Conservation (phyloP, 2,113 vertebrate genomes). For the Phalacrocorax pelagicus region DNA sequence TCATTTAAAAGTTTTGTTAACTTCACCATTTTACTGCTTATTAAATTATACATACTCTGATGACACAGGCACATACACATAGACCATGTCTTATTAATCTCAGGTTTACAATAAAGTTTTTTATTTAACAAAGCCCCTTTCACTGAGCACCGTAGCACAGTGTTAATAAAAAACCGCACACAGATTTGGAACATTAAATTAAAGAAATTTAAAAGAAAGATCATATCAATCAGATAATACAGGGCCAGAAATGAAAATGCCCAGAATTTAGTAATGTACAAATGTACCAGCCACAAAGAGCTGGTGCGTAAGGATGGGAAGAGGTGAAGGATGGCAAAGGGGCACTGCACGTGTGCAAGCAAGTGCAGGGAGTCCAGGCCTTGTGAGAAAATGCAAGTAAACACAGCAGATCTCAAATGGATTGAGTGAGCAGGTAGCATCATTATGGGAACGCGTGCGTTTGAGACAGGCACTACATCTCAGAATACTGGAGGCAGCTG, state of each 20-base stretch:
- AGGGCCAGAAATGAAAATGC: neutral
- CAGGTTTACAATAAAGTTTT: neutral
- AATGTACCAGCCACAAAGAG: neutral
- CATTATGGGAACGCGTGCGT: rapidly evolving
- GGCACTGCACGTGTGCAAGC: rapidly evolving
- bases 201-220: neutral
- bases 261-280: neutral
- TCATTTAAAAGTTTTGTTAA: neutral
- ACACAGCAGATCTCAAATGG: neutral
- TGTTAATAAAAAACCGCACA: neutral
- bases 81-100: neutral
- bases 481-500: neutral
- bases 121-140: neutral
- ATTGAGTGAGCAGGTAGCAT: neutral
- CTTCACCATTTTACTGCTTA: neutral
- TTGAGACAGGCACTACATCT: rapidly evolving
- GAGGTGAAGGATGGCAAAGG: neutral
- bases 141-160: neutral
- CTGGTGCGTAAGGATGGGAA: too few species aligned
- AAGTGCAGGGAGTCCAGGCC: neutral
- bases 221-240: neutral
- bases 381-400: neutral
- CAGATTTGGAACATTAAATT: neutral
- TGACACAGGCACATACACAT: neutral
- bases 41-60: neutral